Percentiles rank a stretch among this genome's conserved stretches.
Conservation (phyloP, 1,140 invertebrate species). For the Drosophila carrolli region DNA sequence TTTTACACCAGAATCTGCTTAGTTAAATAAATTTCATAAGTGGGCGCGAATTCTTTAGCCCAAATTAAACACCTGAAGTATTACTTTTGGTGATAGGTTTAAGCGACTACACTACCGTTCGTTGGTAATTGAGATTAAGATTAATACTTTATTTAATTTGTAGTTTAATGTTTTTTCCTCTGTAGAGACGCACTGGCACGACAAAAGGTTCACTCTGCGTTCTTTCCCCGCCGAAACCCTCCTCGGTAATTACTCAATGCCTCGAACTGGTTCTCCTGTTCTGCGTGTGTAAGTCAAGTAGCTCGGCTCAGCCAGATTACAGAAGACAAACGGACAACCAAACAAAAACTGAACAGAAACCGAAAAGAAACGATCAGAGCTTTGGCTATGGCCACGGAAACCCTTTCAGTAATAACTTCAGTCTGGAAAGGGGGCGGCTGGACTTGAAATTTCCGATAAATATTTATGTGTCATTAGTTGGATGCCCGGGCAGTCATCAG, state of each 20-base stretch:
- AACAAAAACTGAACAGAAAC: conserved; percentile 23
- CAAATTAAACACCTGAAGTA: too few species aligned
- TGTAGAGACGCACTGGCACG: conserved; percentile 33
- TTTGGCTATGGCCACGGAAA: conserved; percentile 59
- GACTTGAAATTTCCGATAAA: conserved; percentile 51
- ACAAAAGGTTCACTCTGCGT: conserved; percentile 64
- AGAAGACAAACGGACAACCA: conserved; percentile 42
- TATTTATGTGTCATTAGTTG: conserved; percentile 79
- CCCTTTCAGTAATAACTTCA: conserved; percentile 67
- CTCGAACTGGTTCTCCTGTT: conserved; percentile 70
- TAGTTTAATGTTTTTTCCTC: background rate
- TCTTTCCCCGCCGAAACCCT: conserved; percentile 5
- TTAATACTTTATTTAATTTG: background rate
- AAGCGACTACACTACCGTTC: too few species aligned
- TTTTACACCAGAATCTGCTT: too few species aligned
- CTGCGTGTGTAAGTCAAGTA: conserved; percentile 80
- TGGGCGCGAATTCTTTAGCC: too few species aligned
- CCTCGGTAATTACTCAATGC: conserved; percentile 73
- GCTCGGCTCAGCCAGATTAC: conserved; percentile 74
- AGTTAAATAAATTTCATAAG: too few species aligned
- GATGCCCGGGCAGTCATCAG: conserved; percentile 60
- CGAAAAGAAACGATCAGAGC: conserved; percentile 45
- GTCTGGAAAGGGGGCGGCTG: conserved; percentile 9
- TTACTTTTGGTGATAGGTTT: too few species aligned
- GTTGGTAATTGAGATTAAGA: too few species aligned